Evolutionary conservation across 2,113 vertebrate species (phyloP).

Genomic region (Pangasianodon gigas): DNA sequence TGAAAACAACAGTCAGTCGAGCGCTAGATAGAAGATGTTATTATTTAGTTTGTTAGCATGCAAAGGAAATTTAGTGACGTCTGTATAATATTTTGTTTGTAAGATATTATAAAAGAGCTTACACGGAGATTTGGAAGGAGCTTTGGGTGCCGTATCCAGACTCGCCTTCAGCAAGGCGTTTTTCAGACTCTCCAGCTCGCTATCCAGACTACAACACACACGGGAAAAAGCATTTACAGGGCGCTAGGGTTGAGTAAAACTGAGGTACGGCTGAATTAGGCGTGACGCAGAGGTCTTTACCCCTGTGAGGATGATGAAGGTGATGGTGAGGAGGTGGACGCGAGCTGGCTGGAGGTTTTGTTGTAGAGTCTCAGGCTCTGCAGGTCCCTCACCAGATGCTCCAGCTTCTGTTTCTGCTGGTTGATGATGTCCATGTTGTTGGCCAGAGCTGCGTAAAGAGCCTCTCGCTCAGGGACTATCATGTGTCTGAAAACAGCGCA

Average conservation of each 20-base stretch:
- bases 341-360: slow-evolving; percentile 73
- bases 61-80: neutral
- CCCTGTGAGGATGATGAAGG: slow-evolving; percentile 38
- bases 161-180: slow-evolving; percentile 83
- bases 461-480: slow-evolving; percentile 86
- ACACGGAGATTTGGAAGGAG: slow-evolving; percentile 78
- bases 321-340: slow-evolving; percentile 55
- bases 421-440: slow-evolving; percentile 94
- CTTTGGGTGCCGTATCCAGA: slow-evolving; percentile 75
- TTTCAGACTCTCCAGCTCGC: slow-evolving; percentile 85
- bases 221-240: neutral
- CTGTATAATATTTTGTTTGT: neutral
- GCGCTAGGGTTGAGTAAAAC: neutral
- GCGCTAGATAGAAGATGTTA: neutral
- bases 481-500: slow-evolving; percentile 75
- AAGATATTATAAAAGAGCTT: slow-evolving; percentile 35
- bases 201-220: slow-evolving; percentile 78
- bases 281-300: slow-evolving; percentile 35
- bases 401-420: slow-evolving; percentile 87
- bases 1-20: no score
- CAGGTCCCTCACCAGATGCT: slow-evolving; percentile 80
- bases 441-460: slow-evolving; percentile 87
- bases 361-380: slow-evolving; percentile 88
- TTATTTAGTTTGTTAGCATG: neutral
- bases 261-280: no score